Base-by-base conservation (phyloP, 2,888 invertebrate genomes). In the Heliconius charithonia region DNA sequence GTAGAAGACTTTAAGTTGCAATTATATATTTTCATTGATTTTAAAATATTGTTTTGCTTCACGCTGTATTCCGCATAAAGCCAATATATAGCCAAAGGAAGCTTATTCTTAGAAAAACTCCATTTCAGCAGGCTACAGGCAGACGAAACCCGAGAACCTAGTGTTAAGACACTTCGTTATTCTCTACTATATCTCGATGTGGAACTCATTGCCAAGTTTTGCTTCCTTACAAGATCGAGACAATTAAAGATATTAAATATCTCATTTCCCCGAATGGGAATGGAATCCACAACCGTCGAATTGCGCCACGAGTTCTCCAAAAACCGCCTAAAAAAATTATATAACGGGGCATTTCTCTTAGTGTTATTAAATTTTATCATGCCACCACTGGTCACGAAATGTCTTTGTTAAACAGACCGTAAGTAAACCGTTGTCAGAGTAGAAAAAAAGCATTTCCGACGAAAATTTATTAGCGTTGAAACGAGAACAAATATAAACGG, bases 361-460 rank as follows among this genome's bases (percentile, higher is more conserved):
- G 85, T 88, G 87, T 87, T 92, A 92, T 92, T 90, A 92, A 92
- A 92, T 91, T 92, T 91, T 89, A 90, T 89, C 89, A 91, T 90
- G 89, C 85, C 84, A 84, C 85, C 84, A 84, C 88, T 88, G 87
- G 85, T 83, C 84, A 85, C 85, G 85, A 89, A 91, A 90, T 91
- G 89, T 90, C 90, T 90, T 89, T 91, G 92, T 89, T 88, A 85
- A 91, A 87, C 90, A 86, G 89, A 87, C 85, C 89, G 88, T 86
- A 81, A 86, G 83, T 78, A 82, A 85, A 86, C 84, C 85, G 87
- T 79, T 69, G 25, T 81, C 82, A 82, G 82, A 81, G 86, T 86
- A 41, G 41, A 25, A 69, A 41, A 69, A 69, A 89, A 85, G 37
- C 89, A 89, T 90, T 88, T 84, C 83, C 81, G 75, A 75, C 77